A percentile compares a stretch with the other conserved stretches of the same genome.
Conservation (phyloP, 2,797 vertebrate genomes). For the Staurois parvus region DNA sequence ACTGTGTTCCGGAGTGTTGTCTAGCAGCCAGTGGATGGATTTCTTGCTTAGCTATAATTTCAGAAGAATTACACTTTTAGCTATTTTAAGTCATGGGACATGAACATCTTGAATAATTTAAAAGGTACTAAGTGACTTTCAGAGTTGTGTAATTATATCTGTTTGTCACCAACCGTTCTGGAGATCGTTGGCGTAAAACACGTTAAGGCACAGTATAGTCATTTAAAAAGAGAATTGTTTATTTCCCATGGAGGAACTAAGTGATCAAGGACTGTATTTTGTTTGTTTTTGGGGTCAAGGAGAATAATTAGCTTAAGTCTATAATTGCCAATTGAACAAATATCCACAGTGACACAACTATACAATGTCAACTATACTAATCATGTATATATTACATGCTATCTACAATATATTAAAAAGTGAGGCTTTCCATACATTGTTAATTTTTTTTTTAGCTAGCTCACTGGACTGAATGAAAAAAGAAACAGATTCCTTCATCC, state of each 20-base stretch:
- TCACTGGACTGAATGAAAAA: too few relatives aligned
- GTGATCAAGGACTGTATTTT: not conserved
- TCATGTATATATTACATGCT: not conserved
- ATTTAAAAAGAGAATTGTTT: not conserved
- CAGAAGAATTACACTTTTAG: conserved; percentile 55
- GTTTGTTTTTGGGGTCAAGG: not conserved
- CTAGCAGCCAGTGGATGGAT: conserved; percentile 43
- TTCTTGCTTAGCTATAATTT: conserved; percentile 48
- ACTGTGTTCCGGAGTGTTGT: conserved; percentile 25
- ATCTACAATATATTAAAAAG: not conserved
- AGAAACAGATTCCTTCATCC: too few relatives aligned
- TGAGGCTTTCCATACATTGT: not conserved
- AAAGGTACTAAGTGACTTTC: conserved; percentile 54
- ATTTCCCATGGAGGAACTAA: not conserved
- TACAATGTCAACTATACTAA: not conserved
- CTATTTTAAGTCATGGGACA: conserved; percentile 53
- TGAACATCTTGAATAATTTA: conserved; percentile 56
- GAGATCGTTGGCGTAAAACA: conserved; percentile 13
- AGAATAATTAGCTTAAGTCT: not conserved
- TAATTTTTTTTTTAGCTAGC: too few relatives aligned
- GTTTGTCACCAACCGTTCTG: conserved; percentile 42
- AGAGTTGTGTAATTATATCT: conserved; percentile 56
- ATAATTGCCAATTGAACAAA: not conserved
- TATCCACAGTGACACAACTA: not conserved
- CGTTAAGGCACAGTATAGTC: not conserved